These are phyloP conservation scores for Scytalopus superciliaris DNA, from an alignment of 2,113 vertebrate genomes.

Conservation along the genomic window DNA sequence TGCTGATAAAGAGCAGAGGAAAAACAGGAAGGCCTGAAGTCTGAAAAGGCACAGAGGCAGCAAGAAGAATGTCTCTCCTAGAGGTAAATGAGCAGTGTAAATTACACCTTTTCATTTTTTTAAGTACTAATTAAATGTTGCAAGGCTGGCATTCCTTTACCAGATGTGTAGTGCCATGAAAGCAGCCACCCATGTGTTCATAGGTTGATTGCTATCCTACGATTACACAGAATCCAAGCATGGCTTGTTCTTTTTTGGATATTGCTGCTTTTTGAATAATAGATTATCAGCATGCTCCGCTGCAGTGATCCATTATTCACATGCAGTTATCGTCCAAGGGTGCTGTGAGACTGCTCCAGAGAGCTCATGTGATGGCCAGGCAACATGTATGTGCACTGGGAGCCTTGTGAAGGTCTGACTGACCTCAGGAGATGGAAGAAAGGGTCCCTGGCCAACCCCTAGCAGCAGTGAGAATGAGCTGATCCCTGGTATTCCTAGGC, in stretches of 20 bases:
- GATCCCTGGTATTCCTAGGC: background rate
- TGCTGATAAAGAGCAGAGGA: background rate
- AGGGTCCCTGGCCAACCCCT: background rate
- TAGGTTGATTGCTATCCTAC: background rate
- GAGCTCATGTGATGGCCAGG: background rate
- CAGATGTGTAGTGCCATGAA: background rate
- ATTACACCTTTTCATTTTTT: slow-evolving; percentile 49
- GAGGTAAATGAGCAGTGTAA: slow-evolving; percentile 34
- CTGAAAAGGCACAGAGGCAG: background rate
- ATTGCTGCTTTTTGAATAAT: slow-evolving; percentile 31
- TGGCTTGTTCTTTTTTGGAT: slow-evolving; percentile 7
- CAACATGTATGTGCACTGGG: rapidly evolving
- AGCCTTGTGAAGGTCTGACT: background rate
- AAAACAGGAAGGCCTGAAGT: background rate
- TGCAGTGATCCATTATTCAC: background rate
- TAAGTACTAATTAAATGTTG: slow-evolving; percentile 44
- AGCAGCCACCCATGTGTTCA: background rate
- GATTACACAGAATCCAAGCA: background rate
- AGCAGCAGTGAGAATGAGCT: background rate
- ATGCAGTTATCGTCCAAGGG: background rate
- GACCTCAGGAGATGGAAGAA: background rate
- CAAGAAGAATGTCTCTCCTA: background rate
- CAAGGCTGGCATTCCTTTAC: background rate
- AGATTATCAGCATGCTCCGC: background rate
- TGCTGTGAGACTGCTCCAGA: background rate